phyloP scores from a whole-genome alignment of 2,888 invertebrate species.

The Leptinotarsa rubiginosa region DNA sequence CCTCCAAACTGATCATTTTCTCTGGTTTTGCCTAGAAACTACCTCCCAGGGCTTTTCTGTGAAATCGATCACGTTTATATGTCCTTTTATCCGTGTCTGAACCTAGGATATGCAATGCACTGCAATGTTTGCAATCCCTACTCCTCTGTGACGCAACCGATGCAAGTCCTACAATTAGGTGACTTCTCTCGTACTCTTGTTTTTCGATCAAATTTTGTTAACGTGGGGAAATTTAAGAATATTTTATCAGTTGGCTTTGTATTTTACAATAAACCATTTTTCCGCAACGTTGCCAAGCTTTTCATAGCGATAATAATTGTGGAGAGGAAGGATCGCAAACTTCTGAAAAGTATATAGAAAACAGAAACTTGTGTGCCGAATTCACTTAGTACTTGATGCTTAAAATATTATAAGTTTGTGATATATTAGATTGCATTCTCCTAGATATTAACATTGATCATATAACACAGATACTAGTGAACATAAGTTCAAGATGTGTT shows the following conservation, averaged over 20 bases:
- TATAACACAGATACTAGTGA: background rate
- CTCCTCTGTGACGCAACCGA: constrained; percentile 33
- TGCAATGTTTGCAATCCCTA: constrained; percentile 43
- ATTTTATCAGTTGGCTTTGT: constrained; percentile 33
- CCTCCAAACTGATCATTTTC: constrained; percentile 31
- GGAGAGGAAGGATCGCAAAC: constrained; percentile 23
- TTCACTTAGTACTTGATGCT: background rate
- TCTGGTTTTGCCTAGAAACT: constrained; percentile 38
- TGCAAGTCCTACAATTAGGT: constrained; percentile 26
- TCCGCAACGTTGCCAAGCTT: constrained; percentile 46
- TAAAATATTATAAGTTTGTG: background rate
- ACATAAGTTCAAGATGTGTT: background rate
- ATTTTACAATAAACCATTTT: constrained; percentile 42
- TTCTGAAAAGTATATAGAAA: background rate
- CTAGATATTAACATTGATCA: background rate
- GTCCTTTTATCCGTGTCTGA: constrained; percentile 51
- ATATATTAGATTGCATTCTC: background rate
- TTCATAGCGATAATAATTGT: constrained; percentile 34
- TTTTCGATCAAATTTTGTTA: constrained; percentile 30
- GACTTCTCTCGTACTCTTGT: constrained; percentile 23
- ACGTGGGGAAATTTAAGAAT: constrained; percentile 35
- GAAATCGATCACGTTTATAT: constrained; percentile 61
- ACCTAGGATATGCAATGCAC: constrained; percentile 42
- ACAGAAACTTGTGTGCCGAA: background rate
- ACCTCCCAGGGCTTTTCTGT: constrained; percentile 52